Conservation (phyloP, 2,113 vertebrate genomes). For the Thamnaconus septentrionalis region DNA sequence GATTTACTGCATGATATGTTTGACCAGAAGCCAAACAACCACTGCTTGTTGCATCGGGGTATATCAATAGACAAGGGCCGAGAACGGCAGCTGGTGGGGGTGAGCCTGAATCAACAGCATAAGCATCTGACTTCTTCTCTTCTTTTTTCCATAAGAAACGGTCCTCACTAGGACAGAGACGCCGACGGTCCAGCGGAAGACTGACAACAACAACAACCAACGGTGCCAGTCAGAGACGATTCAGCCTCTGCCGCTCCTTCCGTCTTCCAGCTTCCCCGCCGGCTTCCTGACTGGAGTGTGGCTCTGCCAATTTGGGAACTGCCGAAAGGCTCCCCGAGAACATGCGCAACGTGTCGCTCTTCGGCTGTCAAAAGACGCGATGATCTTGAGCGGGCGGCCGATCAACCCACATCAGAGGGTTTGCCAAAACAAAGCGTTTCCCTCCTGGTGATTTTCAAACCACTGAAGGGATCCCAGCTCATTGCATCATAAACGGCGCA, state of each 20-base stretch:
- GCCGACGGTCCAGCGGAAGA: slow-evolving; percentile 11
- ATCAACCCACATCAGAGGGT: slow-evolving; percentile 38
- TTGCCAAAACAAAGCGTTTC: slow-evolving; percentile 27
- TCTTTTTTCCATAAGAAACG: slow-evolving; percentile 25
- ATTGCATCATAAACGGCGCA: slow-evolving; percentile 24
- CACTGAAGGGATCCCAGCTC: slow-evolving; percentile 20
- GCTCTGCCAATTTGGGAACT: slow-evolving; percentile 44
- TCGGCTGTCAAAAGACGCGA: slow-evolving; percentile 40
- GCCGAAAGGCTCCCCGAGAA: slow-evolving; percentile 34
- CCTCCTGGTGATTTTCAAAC: slow-evolving; percentile 21
- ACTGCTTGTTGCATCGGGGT: slow-evolving; percentile 3
- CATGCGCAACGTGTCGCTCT: slow-evolving; percentile 44
- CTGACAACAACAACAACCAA: slow-evolving; percentile 28
- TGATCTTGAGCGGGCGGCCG: slow-evolving; percentile 39
- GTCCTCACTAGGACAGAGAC: slow-evolving; percentile 25
- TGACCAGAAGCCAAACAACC: slow-evolving; percentile 22
- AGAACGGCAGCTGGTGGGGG: slow-evolving; percentile 42
- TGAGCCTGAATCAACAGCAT: slow-evolving; percentile 40
- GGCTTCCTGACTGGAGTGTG: slow-evolving; percentile 43
- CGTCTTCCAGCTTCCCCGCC: slow-evolving; percentile 24
- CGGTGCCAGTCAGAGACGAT: slow-evolving; percentile 38
- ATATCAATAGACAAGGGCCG: slow-evolving; percentile 42
- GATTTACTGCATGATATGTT: slow-evolving; percentile 33
- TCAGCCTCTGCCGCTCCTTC: slow-evolving; percentile 28
- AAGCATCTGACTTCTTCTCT: not conserved